Evolutionary conservation across 2,888 invertebrate genomes (phyloP), one percentile per base, ranked within the genome.

Genomic region (Saturnia pavonia): DNA sequence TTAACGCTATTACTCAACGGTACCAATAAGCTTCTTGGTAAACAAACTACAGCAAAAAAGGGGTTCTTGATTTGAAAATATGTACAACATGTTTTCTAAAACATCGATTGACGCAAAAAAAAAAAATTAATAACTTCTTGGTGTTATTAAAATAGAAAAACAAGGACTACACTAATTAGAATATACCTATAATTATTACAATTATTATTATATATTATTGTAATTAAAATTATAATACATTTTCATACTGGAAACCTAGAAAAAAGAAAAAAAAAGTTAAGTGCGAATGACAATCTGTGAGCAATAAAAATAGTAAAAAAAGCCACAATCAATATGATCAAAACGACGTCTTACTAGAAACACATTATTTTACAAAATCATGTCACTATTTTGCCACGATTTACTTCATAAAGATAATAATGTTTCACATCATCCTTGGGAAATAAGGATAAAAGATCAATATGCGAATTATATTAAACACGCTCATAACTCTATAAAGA

Each of bases 401-500:
- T 69, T 80, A 63, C 69, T 75, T 48, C 45, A 63, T 19, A 76
- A 78, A 72, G 76, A 82, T 75, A 83, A 83, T 74, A 70, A 74
- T 34, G 42, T 69, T 48, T 69, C 73, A 7, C 77, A 70, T 68
- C 92, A 93, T 78, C 92, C 91, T 1, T 92, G 92, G 91, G 84
- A 87, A 77, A 84, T 74, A 69, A 74, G 71, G 19, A 86, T 92
- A 71, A 90, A 89, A 80, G 76, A 83, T 71, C 68, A 73, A 7
- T 82, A 85, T 75, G 70, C 74, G 7, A 72, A 78, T 54, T 81
- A 77, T 74, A 84, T 87, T 16, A 89, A 87, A 80, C 78, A 87
- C 79, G 85, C 81, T 4, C 93, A 93, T 76, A 92, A 92, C 75
- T 90, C 91, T 22, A 77, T 86, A 19, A 78, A 82, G 19, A 92